Conservation (phyloP, 1,140 invertebrate species). For the Penaeus chinensis region DNA sequence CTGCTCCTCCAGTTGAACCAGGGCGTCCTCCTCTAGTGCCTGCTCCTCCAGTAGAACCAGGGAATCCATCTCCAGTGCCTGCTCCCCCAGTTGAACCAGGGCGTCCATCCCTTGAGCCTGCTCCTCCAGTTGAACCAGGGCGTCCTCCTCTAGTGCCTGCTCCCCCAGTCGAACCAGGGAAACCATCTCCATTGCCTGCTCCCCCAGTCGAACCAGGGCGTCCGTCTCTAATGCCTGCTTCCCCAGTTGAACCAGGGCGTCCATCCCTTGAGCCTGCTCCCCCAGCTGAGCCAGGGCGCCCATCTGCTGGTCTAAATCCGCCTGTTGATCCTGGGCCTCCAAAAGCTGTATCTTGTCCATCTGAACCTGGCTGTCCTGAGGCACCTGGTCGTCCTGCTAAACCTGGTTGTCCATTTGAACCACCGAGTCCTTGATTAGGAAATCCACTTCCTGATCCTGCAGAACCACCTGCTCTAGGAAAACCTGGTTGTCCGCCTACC, state of each 20-base stretch:
- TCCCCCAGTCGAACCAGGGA: slow-evolving; percentile 4
- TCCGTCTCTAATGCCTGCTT: background rate
- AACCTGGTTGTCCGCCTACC: background rate
- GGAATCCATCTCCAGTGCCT: background rate
- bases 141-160: too few relatives aligned
- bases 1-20: background rate
- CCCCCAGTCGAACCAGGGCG: background rate
- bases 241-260: background rate
- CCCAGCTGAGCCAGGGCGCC: background rate
- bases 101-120: background rate
- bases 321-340: background rate
- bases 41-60: background rate
- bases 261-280: background rate
- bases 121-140: background rate
- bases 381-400: background rate
- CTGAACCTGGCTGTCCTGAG: background rate
- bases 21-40: background rate
- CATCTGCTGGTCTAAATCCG: background rate
- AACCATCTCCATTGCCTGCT: background rate
- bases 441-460: background rate
- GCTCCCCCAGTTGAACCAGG: background rate
- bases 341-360: background rate
- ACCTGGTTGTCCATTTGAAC: background rate
- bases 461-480: background rate
- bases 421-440: background rate